Evolutionary conservation across 2,888 invertebrate genomes (phyloP).

Genomic region (Philaethria dido): DNA sequence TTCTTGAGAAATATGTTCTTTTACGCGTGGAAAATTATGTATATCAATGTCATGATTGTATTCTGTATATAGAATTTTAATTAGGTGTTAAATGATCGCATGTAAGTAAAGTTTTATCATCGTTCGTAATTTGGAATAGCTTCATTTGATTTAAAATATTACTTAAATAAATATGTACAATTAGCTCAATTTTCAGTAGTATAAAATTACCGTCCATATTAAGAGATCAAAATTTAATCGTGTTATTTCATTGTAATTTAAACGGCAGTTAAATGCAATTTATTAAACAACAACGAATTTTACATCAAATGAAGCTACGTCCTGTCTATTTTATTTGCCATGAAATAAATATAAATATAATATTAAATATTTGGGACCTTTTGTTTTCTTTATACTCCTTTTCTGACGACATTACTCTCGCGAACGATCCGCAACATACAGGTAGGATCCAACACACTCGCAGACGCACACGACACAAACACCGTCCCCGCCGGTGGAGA

Average conservation of each 20-base stretch:
- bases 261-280: not conserved
- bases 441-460: no score
- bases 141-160: constrained; percentile 26
- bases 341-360: constrained; percentile 67
- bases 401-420: no score
- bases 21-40: not conserved
- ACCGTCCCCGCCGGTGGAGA: no score
- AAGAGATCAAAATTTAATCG: not conserved
- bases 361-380: constrained; percentile 51
- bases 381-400: constrained; percentile 31
- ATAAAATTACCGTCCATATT: constrained; percentile 5
- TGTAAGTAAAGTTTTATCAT: constrained; percentile 29
- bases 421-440: no score
- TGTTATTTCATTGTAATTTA: not conserved
- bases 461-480: no score
- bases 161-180: constrained; percentile 2
- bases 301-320: constrained; percentile 56
- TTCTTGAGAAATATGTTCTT: not conserved
- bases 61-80: constrained; percentile 23
- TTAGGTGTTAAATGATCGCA: constrained; percentile 27
- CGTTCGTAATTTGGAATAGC: constrained; percentile 15
- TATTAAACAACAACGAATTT: constrained; percentile 22
- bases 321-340: constrained; percentile 65
- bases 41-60: constrained; percentile 17
- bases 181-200: constrained; percentile 11